These are phyloP conservation scores for Littorina saxatilis DNA, from an alignment of 1,140 invertebrate species.

Conservation along the genomic window DNA sequence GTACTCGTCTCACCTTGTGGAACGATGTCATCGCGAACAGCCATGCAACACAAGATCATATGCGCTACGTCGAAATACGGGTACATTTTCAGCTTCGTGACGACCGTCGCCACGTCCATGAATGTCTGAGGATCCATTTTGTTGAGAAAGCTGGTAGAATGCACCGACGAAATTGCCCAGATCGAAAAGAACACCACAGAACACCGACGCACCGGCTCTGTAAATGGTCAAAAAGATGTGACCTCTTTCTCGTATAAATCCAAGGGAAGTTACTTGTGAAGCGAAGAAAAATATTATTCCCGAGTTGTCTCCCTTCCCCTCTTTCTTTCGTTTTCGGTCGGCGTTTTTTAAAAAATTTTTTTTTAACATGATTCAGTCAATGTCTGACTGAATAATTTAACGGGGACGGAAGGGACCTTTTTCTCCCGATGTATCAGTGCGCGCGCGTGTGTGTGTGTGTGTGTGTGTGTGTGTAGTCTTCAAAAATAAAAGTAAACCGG, in stretches of 20 bases:
- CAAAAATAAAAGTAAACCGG: no score
- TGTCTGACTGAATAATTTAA: no score
- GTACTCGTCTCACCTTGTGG: constrained; percentile 80
- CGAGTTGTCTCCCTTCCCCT: no score
- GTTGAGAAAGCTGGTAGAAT: background rate
- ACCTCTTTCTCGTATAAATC: background rate
- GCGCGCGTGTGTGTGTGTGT: no score
- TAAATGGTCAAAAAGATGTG: constrained; percentile 34
- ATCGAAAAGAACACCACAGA: constrained; percentile 19
- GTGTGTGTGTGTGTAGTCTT: no score
- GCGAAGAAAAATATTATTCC: no score
- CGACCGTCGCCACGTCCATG: constrained; percentile 97
- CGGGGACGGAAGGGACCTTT: no score
- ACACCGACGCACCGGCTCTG: constrained; percentile 15
- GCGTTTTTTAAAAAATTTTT: no score
- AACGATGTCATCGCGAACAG: constrained; percentile 91
- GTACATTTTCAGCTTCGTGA: constrained; percentile 99
- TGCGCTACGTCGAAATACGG: constrained; percentile 99
- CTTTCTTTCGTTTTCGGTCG: background rate
- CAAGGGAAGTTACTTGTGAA: background rate
- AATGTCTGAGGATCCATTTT: constrained; percentile 96
- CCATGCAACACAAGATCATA: constrained; percentile 76
- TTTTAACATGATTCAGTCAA: no score
- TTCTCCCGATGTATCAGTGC: no score
- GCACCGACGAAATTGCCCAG: constrained; percentile 7